Conservation (phyloP, 2,797 vertebrate species). For the Sus cebifrons region DNA sequence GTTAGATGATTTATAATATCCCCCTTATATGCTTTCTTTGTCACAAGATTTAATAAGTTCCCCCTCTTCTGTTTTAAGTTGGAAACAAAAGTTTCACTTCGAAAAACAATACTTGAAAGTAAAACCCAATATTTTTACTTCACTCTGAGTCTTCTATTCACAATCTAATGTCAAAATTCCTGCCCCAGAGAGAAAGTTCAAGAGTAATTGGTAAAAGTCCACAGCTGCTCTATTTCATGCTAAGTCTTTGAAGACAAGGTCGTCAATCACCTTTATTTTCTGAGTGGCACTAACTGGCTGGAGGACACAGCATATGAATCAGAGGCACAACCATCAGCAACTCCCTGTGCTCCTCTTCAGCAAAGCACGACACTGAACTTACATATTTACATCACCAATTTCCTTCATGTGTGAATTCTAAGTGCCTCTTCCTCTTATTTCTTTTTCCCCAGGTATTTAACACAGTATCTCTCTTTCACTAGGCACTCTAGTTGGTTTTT, state of each 20-base stretch:
- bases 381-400: background rate
- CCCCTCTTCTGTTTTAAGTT: slow-evolving; percentile 34
- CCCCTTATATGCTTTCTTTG: slow-evolving; percentile 16
- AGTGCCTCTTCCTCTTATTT: slow-evolving; percentile 15
- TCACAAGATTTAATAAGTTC: slow-evolving; percentile 36
- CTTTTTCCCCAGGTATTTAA: slow-evolving; percentile 14
- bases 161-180: background rate
- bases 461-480: background rate
- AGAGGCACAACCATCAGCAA: background rate
- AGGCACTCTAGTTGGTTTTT: background rate
- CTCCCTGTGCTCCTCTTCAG: background rate
- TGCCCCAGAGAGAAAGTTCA: slow-evolving; percentile 38
- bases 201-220: background rate
- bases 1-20: slow-evolving; percentile 27
- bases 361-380: background rate
- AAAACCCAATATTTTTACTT: slow-evolving; percentile 7
- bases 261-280: slow-evolving; percentile 62
- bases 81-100: slow-evolving; percentile 59
- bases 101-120: slow-evolving; percentile 58
- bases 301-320: background rate
- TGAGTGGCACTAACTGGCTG: slow-evolving; percentile 4
- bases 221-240: slow-evolving; percentile 23
- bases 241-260: slow-evolving; percentile 24
- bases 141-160: background rate
- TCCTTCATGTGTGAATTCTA: background rate